Base-by-base conservation (phyloP, 2,888 invertebrate species). In the Caenorhabditis zanzibari region DNA sequence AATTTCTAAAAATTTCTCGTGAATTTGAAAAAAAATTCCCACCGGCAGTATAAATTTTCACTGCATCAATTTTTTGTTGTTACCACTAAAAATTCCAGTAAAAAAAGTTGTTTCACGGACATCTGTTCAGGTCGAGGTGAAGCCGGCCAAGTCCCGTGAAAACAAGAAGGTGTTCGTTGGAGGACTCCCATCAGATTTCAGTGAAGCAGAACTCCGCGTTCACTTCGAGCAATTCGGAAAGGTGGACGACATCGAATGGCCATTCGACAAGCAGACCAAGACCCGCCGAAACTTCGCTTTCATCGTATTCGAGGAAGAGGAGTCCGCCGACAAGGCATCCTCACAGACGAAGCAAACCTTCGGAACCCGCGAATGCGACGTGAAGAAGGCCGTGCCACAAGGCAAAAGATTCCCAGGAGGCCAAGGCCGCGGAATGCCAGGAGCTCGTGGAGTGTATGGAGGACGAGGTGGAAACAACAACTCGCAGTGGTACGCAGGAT, bases 91-190 rank as follows among this genome's bases (percentile, higher is more conserved):
- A 41, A 19, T 19, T 47, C 19, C 5, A 19, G 7, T n/a, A 41
- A 5, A 19, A 0, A 10, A 26, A 26, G 24, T 54, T 49, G 0
- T 73, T 63, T 66, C 59, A 38, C 38, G 38, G 38, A 2, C 12
- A 10, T 38, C 12, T 38, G 38, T 85, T 44, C 66, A 89, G 83
- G 90, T 90, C 38, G 92, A 92, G 76, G 91, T 92, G 35, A 92
- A 92, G 84, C 91, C 91, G 47, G 92, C 92, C 41, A 92, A 92
- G 76, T 91, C 91, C 5, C 89, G 92, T 38, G 92, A 92, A 82
- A 92, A 92, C 87, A 92, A 92, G 90, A 92, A 92, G 83, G 91
- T 92, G 41, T 92, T 92, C 85, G 91, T 92, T 63, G 92, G 92
- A 38, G 92, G 92, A 22, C 87, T 92, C 26, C 91, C 92, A 35